Evolutionary conservation across 1,140 invertebrate genomes (phyloP), one percentile per base, ranked within the genome.

Genomic region (Euschistus heros): DNA sequence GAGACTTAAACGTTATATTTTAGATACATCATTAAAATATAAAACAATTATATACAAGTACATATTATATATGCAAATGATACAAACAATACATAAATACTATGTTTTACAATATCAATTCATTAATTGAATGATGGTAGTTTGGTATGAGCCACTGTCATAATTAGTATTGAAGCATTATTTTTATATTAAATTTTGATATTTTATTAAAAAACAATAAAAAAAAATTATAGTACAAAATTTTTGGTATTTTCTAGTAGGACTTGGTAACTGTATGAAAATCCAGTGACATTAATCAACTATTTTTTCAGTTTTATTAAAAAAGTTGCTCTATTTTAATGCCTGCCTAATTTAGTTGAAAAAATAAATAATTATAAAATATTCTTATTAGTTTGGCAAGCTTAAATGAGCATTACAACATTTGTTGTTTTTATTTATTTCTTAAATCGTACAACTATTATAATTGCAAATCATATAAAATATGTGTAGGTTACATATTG

Each of bases 1-100:
- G 54, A 57, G 18, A 24, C 54, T 57, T 57, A 57, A 24, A 24
- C 26, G 54, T 57, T 57, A 57, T 57, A 57, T 68, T 0, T 79
- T 81, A 46, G 80, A 62, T 62, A 62, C 61, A 62, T 46, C 18
- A 26, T 33, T 24, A 57, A 44, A 22, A 57, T 57, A 62, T 62
- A 62, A 62, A 62, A 62, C 61, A 62, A 62, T 46, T 62, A 62
- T 62, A 62, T 62, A 62, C 61, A 62, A 62, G 44, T 47, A 62
- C 59, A 61, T 62, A 62, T 46, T 62, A 62, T 62, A 46, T 46
- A 61, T 57, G 44, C 22, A 62, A 27, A 62, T 42, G 33, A 24
- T 47, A 62, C 61, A 62, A 24, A 62, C 61, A 46, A 46, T 30
- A 42, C 30, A 46, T 62, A 62, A 62, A 62, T 62, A 62, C 20